Evolutionary conservation across 2,113 vertebrate species (phyloP).

Genomic region (Nesoenas mayeri): DNA sequence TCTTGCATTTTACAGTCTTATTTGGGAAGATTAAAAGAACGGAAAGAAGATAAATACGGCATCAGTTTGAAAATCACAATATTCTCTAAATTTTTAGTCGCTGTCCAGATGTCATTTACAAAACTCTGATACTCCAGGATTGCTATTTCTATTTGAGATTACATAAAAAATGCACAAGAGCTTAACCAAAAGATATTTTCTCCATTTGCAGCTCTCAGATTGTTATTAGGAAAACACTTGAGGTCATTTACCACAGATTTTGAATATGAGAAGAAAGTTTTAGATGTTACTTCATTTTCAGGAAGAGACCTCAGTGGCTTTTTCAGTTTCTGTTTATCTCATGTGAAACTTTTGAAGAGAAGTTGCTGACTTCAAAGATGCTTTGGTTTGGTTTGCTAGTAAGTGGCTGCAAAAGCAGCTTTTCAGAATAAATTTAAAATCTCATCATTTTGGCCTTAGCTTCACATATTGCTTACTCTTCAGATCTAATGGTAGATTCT

Average conservation of each 20-base stretch:
- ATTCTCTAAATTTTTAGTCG: neutral
- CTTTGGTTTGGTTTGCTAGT: neutral
- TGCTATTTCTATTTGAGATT: neutral
- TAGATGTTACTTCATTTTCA: neutral
- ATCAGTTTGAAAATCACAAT: neutral
- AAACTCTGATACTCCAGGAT: neutral
- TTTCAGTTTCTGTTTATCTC: neutral
- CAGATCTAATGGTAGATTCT: neutral
- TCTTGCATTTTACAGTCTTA: neutral
- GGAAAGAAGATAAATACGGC: neutral
- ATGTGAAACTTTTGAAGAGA: neutral
- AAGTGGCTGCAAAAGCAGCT: neutral
- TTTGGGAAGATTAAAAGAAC: neutral
- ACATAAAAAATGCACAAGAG: neutral
- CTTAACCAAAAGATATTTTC: neutral
- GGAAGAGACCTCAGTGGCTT: neutral
- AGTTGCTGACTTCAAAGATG: neutral
- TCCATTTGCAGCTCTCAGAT: neutral
- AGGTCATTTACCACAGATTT: neutral
- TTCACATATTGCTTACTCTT: neutral
- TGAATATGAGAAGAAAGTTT: neutral
- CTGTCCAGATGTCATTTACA: too few relatives aligned
- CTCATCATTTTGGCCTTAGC: neutral
- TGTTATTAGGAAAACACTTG: neutral
- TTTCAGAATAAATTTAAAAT: neutral